phyloP scores from a whole-genome alignment of 2,888 invertebrate species.

The Epinotia bilunana region DNA sequence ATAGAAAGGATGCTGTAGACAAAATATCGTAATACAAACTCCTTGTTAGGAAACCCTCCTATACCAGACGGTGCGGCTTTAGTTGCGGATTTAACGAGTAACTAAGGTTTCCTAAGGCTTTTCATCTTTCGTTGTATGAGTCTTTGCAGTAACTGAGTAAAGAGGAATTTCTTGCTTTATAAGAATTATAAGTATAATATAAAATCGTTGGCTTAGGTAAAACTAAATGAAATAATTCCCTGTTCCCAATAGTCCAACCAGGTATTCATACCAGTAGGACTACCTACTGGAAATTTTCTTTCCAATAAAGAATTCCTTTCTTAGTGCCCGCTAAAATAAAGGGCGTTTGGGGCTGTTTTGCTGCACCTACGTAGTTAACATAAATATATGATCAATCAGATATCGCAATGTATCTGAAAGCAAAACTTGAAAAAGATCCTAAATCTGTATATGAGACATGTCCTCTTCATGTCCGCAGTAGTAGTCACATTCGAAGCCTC shows the following conservation, averaged over 20 bases:
- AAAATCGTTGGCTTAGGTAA: not conserved
- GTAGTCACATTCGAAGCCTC: not conserved
- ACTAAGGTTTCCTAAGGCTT: constrained; percentile 64
- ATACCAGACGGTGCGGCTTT: constrained; percentile 64
- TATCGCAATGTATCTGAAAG: too few relatives aligned
- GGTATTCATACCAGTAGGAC: too few relatives aligned
- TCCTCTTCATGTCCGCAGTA: not conserved
- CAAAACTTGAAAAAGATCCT: too few relatives aligned
- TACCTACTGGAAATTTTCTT: too few relatives aligned
- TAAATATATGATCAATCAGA: too few relatives aligned
- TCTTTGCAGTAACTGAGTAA: constrained; percentile 26
- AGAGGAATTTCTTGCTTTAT: constrained; percentile 18
- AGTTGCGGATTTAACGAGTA: constrained; percentile 66
- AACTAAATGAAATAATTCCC: too few relatives aligned
- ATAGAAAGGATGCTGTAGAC: constrained; percentile 33
- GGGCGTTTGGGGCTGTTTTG: too few relatives aligned
- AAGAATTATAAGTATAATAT: not conserved
- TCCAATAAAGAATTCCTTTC: too few relatives aligned
- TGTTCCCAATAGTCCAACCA: too few relatives aligned
- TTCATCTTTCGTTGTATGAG: constrained; percentile 57
- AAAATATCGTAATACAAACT: constrained; percentile 46
- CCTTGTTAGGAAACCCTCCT: constrained; percentile 56
- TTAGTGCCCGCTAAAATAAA: too few relatives aligned
- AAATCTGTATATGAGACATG: too few relatives aligned
- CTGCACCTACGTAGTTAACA: too few relatives aligned